phyloP scores from a whole-genome alignment of 2,797 vertebrate genomes.

The Discoglossus pictus region DNA sequence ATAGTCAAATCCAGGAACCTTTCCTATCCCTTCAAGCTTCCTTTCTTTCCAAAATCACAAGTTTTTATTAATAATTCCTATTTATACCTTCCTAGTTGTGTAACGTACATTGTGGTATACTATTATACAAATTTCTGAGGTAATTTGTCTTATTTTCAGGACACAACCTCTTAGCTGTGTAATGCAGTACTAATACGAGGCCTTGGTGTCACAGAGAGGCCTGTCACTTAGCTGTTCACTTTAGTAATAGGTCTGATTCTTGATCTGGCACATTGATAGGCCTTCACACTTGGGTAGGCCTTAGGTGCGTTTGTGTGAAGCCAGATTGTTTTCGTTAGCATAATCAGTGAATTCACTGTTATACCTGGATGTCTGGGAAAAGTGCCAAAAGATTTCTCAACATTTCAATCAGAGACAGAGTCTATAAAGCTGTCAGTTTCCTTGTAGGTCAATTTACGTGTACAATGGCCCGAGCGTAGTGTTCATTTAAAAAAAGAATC shows the following conservation, averaged over 20 bases:
- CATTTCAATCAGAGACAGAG: constrained; percentile 75
- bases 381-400: constrained; percentile 82
- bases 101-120: too few relatives aligned
- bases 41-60: too few relatives aligned
- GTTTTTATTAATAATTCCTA: too few relatives aligned
- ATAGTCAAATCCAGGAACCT: too few relatives aligned
- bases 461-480: constrained; percentile 70
- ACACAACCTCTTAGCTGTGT: not conserved
- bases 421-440: constrained; percentile 86
- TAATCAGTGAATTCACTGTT: constrained; percentile 78
- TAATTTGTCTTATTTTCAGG: not conserved
- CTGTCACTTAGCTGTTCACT: constrained; percentile 38
- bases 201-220: constrained; percentile 40
- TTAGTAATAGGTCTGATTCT: constrained; percentile 64
- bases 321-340: constrained; percentile 85
- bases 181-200: not conserved
- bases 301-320: constrained; percentile 75
- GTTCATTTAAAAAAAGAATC: constrained; percentile 67
- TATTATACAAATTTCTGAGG: too few relatives aligned
- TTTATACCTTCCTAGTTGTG: too few relatives aligned
- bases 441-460: constrained; percentile 84
- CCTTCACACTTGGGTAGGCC: constrained; percentile 73
- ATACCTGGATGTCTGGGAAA: constrained; percentile 86
- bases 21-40: too few relatives aligned
- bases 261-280: constrained; percentile 64